Conservation (phyloP, 2,797 vertebrate genomes). For the Fringilla coelebs region DNA sequence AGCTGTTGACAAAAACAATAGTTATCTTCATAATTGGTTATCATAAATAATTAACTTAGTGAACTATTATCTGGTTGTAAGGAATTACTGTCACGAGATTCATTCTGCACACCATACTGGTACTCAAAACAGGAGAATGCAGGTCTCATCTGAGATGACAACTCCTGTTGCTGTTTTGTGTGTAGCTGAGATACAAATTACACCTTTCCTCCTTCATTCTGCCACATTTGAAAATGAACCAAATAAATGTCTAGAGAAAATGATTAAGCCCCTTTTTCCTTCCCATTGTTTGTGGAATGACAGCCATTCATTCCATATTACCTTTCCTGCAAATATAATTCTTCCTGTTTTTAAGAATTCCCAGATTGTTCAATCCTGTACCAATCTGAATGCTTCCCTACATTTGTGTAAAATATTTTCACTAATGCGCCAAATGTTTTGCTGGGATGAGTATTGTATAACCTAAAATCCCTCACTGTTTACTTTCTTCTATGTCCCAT, state of each 20-base stretch:
- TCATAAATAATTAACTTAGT: background rate
- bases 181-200: background rate
- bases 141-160: background rate
- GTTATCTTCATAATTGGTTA: background rate
- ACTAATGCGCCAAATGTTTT: background rate
- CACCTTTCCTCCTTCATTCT: background rate
- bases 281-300: background rate
- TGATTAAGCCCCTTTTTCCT: background rate
- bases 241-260: background rate
- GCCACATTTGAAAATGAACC: background rate
- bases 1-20: background rate
- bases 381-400: background rate
- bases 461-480: background rate
- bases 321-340: background rate
- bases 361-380: background rate
- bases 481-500: background rate
- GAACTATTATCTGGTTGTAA: background rate
- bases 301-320: background rate
- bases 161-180: background rate
- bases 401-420: background rate
- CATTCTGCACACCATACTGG: background rate
- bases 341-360: background rate
- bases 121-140: background rate
- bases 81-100: background rate
- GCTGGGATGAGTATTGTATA: background rate